These are phyloP conservation scores for Patella depressa DNA, from an alignment of 2,888 invertebrate species.

Conservation along the genomic window DNA sequence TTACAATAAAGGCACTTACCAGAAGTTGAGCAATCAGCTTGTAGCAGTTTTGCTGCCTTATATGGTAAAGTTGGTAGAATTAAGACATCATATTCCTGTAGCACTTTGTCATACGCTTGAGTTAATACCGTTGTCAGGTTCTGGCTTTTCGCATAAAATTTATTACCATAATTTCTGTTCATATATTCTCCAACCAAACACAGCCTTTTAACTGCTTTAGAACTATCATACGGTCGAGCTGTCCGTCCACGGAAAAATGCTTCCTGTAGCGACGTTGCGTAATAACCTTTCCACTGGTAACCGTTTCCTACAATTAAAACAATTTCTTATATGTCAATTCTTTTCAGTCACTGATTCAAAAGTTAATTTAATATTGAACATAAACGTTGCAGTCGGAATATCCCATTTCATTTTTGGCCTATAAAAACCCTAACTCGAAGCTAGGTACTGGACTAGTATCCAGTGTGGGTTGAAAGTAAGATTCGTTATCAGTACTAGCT, in stretches of 20 bases:
- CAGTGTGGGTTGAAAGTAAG: too few relatives aligned
- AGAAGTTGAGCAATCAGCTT: background rate
- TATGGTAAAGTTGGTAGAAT: conserved; percentile 57
- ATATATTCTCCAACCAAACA: conserved; percentile 38
- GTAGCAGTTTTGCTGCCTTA: conserved; percentile 40
- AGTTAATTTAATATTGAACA: too few relatives aligned
- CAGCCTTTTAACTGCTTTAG: conserved; percentile 34
- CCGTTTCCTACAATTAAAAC: conserved; percentile 35
- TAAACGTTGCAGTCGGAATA: too few relatives aligned
- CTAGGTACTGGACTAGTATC: too few relatives aligned
- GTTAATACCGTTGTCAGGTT: conserved; percentile 43
- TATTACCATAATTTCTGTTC: conserved; percentile 42
- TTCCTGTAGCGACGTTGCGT: conserved; percentile 35
- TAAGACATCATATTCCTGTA: conserved; percentile 54
- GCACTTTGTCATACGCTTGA: conserved; percentile 46
- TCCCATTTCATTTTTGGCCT: too few relatives aligned
- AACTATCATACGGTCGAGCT: conserved; percentile 32
- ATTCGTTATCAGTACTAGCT: too few relatives aligned
- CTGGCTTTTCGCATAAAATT: conserved; percentile 46
- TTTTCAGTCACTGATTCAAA: too few relatives aligned
- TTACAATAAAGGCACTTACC: background rate
- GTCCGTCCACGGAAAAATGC: conserved; percentile 33
- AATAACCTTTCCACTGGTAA: conserved; percentile 43
- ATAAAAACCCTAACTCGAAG: too few relatives aligned
- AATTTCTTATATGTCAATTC: too few relatives aligned